These are phyloP conservation scores for Escarpia spicata DNA, from an alignment of 2,888 invertebrate species.

Conservation along the genomic window DNA sequence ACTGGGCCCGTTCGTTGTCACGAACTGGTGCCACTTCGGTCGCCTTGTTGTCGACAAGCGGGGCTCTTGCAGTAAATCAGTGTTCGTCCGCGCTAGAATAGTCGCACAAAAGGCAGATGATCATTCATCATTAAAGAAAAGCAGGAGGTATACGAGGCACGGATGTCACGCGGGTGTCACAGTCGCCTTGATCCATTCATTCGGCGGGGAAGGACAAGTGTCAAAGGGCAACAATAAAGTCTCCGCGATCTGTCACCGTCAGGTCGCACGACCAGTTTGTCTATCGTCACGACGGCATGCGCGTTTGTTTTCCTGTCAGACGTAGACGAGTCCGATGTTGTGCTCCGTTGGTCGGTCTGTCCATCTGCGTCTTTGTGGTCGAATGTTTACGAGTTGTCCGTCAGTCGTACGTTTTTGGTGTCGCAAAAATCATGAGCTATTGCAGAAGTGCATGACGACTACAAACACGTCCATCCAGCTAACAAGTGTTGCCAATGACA, in stretches of 20 bases:
- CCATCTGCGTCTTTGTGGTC: background rate
- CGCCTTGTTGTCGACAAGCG: background rate
- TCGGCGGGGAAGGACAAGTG: background rate
- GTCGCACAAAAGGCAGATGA: background rate
- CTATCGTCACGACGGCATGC: background rate
- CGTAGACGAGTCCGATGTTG: background rate
- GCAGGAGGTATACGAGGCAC: background rate
- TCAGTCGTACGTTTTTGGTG: background rate
- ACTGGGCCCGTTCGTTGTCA: background rate
- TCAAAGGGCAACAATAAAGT: background rate
- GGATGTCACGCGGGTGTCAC: background rate
- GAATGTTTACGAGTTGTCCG: background rate
- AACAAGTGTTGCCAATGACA: background rate
- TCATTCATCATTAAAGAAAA: background rate
- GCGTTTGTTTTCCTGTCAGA: background rate
- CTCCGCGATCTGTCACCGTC: background rate
- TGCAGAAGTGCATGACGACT: background rate
- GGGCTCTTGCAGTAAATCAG: background rate
- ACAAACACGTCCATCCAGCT: background rate
- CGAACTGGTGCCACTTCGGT: background rate
- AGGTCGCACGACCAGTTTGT: background rate
- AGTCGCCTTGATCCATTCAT: background rate
- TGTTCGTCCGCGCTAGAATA: background rate
- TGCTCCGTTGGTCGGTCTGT: background rate
- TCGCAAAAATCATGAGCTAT: background rate